Percentiles rank a stretch among this genome's conserved stretches.
phyloP scores from a whole-genome alignment of 1,140 invertebrate genomes.

The Platyura marginata region DNA sequence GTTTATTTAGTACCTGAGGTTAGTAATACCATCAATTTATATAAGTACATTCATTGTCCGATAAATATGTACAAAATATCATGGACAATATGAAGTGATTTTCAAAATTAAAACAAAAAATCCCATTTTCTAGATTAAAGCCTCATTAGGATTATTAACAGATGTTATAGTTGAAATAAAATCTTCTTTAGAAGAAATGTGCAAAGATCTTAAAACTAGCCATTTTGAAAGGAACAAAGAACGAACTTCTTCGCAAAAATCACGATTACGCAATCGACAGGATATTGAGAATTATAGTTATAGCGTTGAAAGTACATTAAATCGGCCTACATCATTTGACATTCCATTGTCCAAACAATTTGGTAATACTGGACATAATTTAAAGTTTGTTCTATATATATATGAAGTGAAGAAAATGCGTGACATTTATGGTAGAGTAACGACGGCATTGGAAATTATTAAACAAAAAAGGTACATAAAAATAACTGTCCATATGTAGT shows the following conservation, averaged over 20 bases:
- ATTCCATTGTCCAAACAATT: background rate
- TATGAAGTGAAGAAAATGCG: constrained; percentile 20
- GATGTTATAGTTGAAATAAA: background rate
- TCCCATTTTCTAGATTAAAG: background rate
- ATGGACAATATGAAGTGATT: no score
- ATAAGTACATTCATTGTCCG: background rate
- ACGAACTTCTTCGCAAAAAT: constrained; percentile 3
- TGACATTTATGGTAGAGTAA: constrained; percentile 18
- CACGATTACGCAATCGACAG: constrained; percentile 6
- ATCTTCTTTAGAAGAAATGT: constrained; percentile 1
- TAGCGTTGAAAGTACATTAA: constrained; percentile 1
- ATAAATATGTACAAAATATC: no score
- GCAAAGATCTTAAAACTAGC: background rate
- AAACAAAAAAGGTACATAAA: constrained; percentile 15
- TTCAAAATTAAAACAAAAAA: background rate
- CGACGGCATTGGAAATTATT: constrained; percentile 16
- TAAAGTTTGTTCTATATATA: constrained; percentile 21
- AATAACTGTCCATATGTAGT: background rate
- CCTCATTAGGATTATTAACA: background rate
- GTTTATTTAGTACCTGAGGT: constrained; percentile 42
- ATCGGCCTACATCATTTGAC: constrained; percentile 2
- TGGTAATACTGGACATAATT: constrained; percentile 11
- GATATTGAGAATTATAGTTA: background rate
- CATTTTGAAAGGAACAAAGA: background rate
- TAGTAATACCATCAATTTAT: constrained; percentile 5